Evolutionary conservation across 1,140 invertebrate species (phyloP).

Genomic region (Andricus grossulariae): DNA sequence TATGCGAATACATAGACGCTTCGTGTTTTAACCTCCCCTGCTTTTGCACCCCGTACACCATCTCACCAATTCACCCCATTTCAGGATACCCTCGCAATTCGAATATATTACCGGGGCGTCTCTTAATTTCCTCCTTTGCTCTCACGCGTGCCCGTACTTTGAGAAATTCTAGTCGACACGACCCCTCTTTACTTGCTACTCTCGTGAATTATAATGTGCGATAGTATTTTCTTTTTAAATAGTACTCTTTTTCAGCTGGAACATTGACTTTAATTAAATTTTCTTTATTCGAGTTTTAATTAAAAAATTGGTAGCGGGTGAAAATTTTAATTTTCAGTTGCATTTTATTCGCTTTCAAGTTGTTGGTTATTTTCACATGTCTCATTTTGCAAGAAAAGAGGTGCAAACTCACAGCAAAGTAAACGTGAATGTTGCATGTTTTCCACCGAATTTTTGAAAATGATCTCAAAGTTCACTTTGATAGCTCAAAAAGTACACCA

Average conservation of each 20-base stretch:
- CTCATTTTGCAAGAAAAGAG: background rate
- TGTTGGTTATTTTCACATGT: background rate
- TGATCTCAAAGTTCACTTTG: background rate
- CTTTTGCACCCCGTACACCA: constrained; percentile 40
- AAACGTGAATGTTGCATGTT: background rate
- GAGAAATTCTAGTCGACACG: constrained; percentile 8
- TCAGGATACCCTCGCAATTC: constrained; percentile 52
- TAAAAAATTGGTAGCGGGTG: background rate
- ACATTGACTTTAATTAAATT: background rate
- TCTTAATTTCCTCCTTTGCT: constrained; percentile 63
- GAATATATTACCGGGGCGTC: constrained; percentile 67
- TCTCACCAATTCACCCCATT: constrained; percentile 24
- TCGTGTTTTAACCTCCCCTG: constrained; percentile 56
- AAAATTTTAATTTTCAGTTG: background rate
- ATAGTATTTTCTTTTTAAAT: no score
- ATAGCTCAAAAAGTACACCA: no score
- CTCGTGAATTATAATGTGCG: background rate
- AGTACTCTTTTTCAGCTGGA: background rate
- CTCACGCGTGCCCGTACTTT: constrained; percentile 46
- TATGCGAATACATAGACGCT: constrained; percentile 62
- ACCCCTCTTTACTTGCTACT: background rate
- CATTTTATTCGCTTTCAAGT: background rate
- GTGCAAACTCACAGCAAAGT: background rate
- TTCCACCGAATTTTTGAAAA: background rate
- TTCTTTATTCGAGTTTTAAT: background rate